Percentiles rank a stretch among this genome's conserved stretches.
phyloP scores from a whole-genome alignment of 2,888 invertebrate genomes.

The Noctua janthina region DNA sequence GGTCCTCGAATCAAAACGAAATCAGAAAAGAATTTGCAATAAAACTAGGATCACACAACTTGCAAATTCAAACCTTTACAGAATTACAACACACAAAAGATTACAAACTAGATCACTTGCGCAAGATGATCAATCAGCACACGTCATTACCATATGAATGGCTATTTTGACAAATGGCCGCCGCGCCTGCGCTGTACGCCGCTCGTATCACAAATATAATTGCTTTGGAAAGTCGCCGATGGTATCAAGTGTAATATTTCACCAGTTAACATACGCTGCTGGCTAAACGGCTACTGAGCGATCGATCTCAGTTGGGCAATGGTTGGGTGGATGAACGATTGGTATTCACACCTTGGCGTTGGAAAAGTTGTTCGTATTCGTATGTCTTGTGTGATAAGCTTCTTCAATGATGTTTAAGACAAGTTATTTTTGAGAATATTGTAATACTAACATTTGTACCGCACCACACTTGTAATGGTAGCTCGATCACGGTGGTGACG shows the following conservation, averaged over 20 bases:
- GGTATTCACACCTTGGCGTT: slow-evolving; percentile 29
- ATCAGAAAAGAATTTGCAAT: neutral
- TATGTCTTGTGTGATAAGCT: neutral
- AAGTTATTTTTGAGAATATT: too few relatives aligned
- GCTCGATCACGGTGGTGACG: too few relatives aligned
- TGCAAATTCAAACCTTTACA: slow-evolving; percentile 21
- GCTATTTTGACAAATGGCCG: slow-evolving; percentile 65
- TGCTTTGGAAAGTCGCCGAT: slow-evolving; percentile 64
- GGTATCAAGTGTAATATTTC: slow-evolving; percentile 62
- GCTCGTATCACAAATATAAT: slow-evolving; percentile 59
- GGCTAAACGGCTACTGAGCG: slow-evolving; percentile 45
- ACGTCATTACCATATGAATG: slow-evolving; percentile 61
- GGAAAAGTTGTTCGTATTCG: neutral
- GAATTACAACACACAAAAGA: slow-evolving; percentile 40
- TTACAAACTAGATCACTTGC: slow-evolving; percentile 57
- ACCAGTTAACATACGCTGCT: slow-evolving; percentile 41
- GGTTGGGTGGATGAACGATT: slow-evolving; percentile 20
- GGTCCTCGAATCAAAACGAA: neutral
- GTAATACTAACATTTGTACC: too few relatives aligned
- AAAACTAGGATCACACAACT: neutral
- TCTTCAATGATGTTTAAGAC: neutral
- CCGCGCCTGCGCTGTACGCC: slow-evolving; percentile 48
- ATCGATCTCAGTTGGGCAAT: slow-evolving; percentile 36
- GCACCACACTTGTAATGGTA: too few relatives aligned
- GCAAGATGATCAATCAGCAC: slow-evolving; percentile 58